These are phyloP conservation scores for Brotogeris chrysoptera DNA, from an alignment of 2,797 vertebrate genomes.

Conservation along the genomic window DNA sequence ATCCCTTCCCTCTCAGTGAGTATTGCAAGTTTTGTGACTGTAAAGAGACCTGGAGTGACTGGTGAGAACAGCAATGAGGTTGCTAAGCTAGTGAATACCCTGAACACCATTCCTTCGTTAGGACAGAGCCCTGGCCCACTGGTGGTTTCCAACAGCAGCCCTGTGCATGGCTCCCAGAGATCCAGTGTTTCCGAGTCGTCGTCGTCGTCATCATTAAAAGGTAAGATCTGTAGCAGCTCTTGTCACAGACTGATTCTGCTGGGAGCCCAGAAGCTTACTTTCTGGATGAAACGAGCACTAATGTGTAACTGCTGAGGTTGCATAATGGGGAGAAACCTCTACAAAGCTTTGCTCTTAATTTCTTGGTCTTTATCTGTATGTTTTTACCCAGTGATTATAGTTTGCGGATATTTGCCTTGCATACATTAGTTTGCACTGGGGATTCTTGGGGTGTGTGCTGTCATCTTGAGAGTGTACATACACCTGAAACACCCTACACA, in stretches of 20 bases:
- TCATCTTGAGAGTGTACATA: no score
- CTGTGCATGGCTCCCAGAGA: conserved; percentile 71
- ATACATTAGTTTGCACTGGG: neutral
- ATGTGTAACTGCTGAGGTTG: neutral
- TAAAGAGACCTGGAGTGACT: conserved; percentile 78
- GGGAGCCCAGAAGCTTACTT: neutral
- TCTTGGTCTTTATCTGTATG: neutral
- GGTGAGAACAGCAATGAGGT: conserved; percentile 77
- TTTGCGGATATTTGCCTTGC: neutral
- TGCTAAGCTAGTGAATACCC: conserved; percentile 78
- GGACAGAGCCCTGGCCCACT: conserved; percentile 78
- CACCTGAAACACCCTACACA: neutral
- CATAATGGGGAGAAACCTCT: neutral
- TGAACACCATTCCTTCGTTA: conserved; percentile 76
- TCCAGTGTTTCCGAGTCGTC: conserved; percentile 62
- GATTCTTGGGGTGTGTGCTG: neutral
- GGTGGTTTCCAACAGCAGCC: conserved; percentile 77
- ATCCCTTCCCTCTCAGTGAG: conserved; percentile 74
- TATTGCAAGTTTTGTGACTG: conserved; percentile 78
- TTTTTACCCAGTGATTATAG: neutral
- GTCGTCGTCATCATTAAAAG: conserved; percentile 54
- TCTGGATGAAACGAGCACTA: neutral
- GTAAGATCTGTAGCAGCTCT: neutral
- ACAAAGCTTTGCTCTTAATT: neutral
- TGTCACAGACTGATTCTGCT: neutral